Base-by-base conservation (phyloP, 2,888 invertebrate genomes). In the Drosophila limbata region DNA sequence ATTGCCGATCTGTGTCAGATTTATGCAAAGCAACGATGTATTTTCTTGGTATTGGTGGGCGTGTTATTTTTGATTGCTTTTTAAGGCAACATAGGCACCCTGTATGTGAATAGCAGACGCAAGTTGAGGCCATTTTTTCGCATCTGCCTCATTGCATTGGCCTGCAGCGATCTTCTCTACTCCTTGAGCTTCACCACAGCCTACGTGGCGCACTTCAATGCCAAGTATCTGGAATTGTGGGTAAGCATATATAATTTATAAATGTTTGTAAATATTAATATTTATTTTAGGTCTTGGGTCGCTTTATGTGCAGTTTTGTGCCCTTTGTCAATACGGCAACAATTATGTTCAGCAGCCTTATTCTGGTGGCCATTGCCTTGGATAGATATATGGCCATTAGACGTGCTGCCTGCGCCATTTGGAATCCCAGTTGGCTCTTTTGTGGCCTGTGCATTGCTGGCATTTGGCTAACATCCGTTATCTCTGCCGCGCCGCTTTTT, bases 381-480 rank as follows among this genome's bases (percentile, higher is more conserved):
- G 94, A 95, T 82, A 92, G 94, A 53, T 94, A 94, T 73, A 91
- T 92, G 86, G 93, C 93, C 42, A 92, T 94, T 1, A 93, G 93
- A 55, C 91, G 92, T 42, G 92, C 93, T 0, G 84, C 93, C n/a
- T 90, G 90, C n/a, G 73, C 81, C 8, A 77, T 81, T 19, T 94
- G 94, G 94, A 92, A 94, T 77, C 94, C 94, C 0, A 86, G 81
- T 47, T 79, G 82, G 8, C 71, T 81, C 25, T 90, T 85, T 50
- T 93, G 93, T 75, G 44, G 90, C 11, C 25, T 91, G 1, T 87
- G 89, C 51, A 87, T 92, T 48, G 56, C 88, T 2, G 51, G 87
- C 17, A 84, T 94, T 19, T 94, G 94, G 93, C 63, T 91, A 1
- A 59, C 92, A 3, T 92, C 93, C 33, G 87, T 92, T 59, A 93